Evolutionary conservation across 2,113 vertebrate species (phyloP), one percentile per base, ranked within the genome.

Genomic region (Rhinichthys klamathensis): DNA sequence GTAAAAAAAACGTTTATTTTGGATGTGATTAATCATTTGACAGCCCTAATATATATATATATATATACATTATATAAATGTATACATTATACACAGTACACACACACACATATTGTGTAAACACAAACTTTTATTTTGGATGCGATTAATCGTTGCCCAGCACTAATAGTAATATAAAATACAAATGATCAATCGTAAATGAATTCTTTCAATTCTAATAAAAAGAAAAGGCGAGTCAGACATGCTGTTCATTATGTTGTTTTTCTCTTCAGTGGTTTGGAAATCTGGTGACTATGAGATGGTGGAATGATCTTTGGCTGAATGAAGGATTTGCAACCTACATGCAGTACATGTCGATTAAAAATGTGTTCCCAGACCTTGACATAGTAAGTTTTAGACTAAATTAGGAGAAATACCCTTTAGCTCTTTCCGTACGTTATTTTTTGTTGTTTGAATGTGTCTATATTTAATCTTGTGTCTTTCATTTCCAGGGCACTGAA

Each of bases 251-350:
- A 15, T 12, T 46, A 11, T 85, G 12, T 18, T 88, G 7, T 88
- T 27, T 90, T 88, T 49, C 49, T 85, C 87, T 18, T 0, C 87
- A 99, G 98, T 99, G 98, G 98, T 99, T 99, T 95, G 98, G 98
- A 82, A 98, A 99, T 90, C 89, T 98, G 75, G 98, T 99, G 38
- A 99, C 98, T 38, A 98, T 99, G 97, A 93, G 95, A 38, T 99
- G 98, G 98, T 99, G 98, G 98, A 97, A 96, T 4, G 97, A 99
- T 91, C 92, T 99, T 16, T 99, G 98, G 98, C 93, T 99, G 65
- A 99, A 98, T 85, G 98, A 99, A 93, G 98, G 98, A 78, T 98
- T 99, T 94, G 97, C 98, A 15, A 98, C 98, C 0, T 99, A 97
- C 90, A 98, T 98, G 97, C 95, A 98, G 89, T 97, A 96, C 88